Base-by-base conservation (phyloP, 2,797 vertebrate species). In the Thamnophis elegans region DNA sequence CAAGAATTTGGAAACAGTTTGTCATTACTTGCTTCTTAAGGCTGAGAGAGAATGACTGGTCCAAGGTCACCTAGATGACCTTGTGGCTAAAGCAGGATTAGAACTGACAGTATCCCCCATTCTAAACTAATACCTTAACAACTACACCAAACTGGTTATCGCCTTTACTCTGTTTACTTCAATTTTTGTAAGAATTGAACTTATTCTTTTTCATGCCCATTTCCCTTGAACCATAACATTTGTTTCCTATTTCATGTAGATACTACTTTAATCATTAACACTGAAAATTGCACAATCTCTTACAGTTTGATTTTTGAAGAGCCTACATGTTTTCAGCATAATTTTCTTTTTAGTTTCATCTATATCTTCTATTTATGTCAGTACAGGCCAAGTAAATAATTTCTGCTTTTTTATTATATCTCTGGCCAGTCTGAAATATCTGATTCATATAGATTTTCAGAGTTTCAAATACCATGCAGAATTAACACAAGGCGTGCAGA, bases 291-390 rank as follows among this genome's bases (percentile, higher is more conserved):
- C 42, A 82, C 68, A 32, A 16, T 92, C 32, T 62, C 16, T 42
- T 86, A 11, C 25, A 85, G 18, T 60, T 5, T 5, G 85, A 5
- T 0, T 36, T 9, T 92, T 56, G 28, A 47, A 25, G 28, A 90
- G 90, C 89, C 14, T 65, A 51, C 0, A 28, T 56, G 0, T 32
- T 55, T 42, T n/a, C 1, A 59, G 28, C 13, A 18, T 89, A 73
- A 73, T 91, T 93, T 92, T 14, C 1, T 4, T 93, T 13, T 92
- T 94, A 36, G 47, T 87, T 90, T 78, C 16, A 42, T 47, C n/a
- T 60, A 82, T 60, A 91, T 82, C 26, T 16, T 0, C 0, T 89
- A 28, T 65, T 60, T 59, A 85, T 91, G 26, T 85, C 93, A 47
- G 87, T 91, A 0, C 62, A 88, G 36, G 7, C 2, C 16, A 93